phyloP scores from a whole-genome alignment of 2,113 vertebrate genomes.

The Ornithorhynchus anatinus region DNA sequence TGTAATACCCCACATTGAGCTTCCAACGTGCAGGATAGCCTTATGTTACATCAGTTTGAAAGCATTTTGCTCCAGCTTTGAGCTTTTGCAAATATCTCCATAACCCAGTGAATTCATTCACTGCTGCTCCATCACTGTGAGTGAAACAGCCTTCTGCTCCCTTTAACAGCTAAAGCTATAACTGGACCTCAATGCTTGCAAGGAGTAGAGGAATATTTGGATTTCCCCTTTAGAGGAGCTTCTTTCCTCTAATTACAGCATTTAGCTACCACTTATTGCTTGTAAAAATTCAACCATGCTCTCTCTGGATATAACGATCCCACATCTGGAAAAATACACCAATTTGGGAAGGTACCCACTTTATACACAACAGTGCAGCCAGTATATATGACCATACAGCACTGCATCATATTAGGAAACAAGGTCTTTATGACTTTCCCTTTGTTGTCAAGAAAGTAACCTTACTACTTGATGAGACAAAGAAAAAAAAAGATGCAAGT shows the following conservation, averaged over 20 bases:
- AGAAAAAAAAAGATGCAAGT: slow-evolving; percentile 13
- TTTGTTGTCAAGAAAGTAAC: not conserved
- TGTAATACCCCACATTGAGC: not conserved
- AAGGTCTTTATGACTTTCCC: too few species aligned
- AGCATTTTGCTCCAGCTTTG: not conserved
- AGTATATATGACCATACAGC: not conserved
- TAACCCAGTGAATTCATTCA: not conserved
- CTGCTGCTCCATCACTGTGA: not conserved
- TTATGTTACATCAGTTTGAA: not conserved
- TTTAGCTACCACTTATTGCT: slow-evolving; percentile 12
- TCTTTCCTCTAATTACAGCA: too few species aligned
- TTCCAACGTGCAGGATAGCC: not conserved
- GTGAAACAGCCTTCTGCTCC: not conserved
- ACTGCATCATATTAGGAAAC: not conserved
- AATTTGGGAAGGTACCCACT: too few species aligned
- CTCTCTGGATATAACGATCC: too few species aligned
- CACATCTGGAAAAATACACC: too few species aligned
- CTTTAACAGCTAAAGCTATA: slow-evolving; percentile 24
- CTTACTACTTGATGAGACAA: not conserved
- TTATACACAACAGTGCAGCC: not conserved
- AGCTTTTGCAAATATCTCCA: slow-evolving; percentile 1
- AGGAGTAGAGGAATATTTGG: slow-evolving; percentile 22
- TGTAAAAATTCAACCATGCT: not conserved
- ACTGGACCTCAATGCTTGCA: slow-evolving; percentile 13
- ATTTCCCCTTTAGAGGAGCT: slow-evolving; percentile 10